Evolutionary conservation across 2,113 vertebrate species (phyloP).

Genomic region (Callipepla squamata): DNA sequence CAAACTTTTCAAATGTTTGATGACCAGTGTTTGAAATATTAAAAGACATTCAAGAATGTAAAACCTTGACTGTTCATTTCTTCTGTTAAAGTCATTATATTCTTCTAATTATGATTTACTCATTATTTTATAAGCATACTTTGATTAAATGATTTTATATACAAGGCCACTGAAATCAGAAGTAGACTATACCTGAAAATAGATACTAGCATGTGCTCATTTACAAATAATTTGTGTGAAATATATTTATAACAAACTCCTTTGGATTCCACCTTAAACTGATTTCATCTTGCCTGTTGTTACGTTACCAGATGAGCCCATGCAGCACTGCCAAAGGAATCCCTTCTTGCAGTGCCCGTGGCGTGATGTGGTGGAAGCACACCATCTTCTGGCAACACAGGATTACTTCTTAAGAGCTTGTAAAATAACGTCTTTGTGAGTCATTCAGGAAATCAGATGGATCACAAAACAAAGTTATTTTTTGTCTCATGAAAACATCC

Average conservation of each 20-base stretch:
- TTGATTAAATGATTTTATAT: not conserved
- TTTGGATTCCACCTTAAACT: not conserved
- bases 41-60: not conserved
- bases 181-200: not conserved
- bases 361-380: not conserved
- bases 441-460: not conserved
- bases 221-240: not conserved
- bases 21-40: not conserved
- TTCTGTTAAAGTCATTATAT: not conserved
- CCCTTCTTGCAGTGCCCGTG: not conserved
- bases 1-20: not conserved
- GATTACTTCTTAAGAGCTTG: not conserved
- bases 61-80: not conserved
- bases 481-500: rapidly evolving
- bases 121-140: not conserved
- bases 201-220: not conserved
- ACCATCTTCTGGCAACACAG: constrained; percentile 45
- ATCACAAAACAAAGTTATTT: not conserved
- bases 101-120: not conserved
- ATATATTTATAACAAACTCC: not conserved
- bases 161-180: not conserved
- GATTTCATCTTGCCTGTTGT: not conserved
- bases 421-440: not conserved
- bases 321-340: not conserved
- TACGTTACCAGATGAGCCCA: rapidly evolving